Evolutionary conservation across 2,888 invertebrate genomes (phyloP), one percentile per base, ranked within the genome.

Genomic region (Tetramorium bicarinatum): DNA sequence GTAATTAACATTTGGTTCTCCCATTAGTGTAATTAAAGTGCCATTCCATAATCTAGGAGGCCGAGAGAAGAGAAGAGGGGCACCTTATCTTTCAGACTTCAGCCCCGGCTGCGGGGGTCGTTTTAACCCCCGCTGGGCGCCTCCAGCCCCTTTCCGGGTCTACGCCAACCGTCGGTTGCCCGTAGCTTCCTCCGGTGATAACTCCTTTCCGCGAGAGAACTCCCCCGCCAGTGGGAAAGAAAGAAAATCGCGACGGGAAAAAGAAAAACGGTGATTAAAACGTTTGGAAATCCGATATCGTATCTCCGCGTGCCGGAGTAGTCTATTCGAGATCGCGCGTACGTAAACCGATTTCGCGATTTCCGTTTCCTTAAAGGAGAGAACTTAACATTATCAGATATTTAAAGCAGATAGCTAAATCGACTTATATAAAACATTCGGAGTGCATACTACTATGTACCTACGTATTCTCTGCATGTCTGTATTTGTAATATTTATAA

Each of bases 21-120:
- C 97, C 97, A 97, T 97, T 97, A 97, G 96, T 96, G 96, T 97
- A 97, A 97, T 97, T 97, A 97, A 97, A 96, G 96, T 96, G 96
- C 96, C 96, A 95, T 96, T 96, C 96, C 95, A 95, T 96, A 96
- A 96, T 96, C 96, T 95, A 95, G 95, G 95, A 94, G 94, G 93
- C 91, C 92, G 91, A 82, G 88, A 88, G 91, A 85, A 80, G 91
- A 87, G 90, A 87, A 87, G 88, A 91, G 92, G 92, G 94, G 92
- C 90, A 94, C 93, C 94, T 95, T 95, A 95, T 95, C 95, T 95
- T 94, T 94, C 93, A 94, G 94, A 93, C 94, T 94, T 94, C 95
- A 95, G 94, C 91, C 92, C 89, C 92, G 87, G 80, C 86, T 88
- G 80, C 86, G 87, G 89, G 90, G 90, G 88, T 92, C 92, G 92